Evolutionary conservation across 2,888 invertebrate species (phyloP), one percentile per base, ranked within the genome.

Genomic region (Bibio marci): DNA sequence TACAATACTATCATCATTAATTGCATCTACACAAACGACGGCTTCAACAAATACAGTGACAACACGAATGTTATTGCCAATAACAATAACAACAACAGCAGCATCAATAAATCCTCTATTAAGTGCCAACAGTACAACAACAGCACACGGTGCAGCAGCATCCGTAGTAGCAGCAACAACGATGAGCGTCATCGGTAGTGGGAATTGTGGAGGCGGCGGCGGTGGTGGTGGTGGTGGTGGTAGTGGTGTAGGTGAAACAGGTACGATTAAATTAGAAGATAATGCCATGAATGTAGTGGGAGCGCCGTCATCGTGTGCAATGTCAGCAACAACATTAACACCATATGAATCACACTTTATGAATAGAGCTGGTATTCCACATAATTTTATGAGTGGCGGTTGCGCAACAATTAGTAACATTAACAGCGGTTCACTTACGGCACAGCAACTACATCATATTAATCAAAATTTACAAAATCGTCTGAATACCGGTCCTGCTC

Each of bases 111-210:
- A 10, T 14, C 14, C 32, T 3, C 15, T 10, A 13, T 32, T 14
- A 15, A 14, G 8, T 32, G 12, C 22, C 4, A 19, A 25, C 36
- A n/a, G 26, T 5, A 4, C 13, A 3, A 14, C 33, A n/a, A 12
- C 22, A 4, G 10, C 25, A 35, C n/a, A 10, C 35, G 26, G 6
- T 25, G 3, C 35, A 6, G 22, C 22, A 22, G 4, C 42, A 34
- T 37, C 38, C 3, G 28, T 4, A 43, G 45, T 5, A 42, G 42
- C 5, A 42, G 44, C 1, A 34, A 33, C 15, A 42, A 14, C 15
- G 26, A 32, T 8, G 37, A 40, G 3, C 40, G 43, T 11, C 14
- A 39, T 13, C 18, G 43, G 32, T 8, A 37, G 39, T 14, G 44
- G 44, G 2, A 41, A 28, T 28, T 30, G 28, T n/a, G 15, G 15